phyloP scores from a whole-genome alignment of 2,888 invertebrate species.

The Vandiemenella viatica region DNA sequence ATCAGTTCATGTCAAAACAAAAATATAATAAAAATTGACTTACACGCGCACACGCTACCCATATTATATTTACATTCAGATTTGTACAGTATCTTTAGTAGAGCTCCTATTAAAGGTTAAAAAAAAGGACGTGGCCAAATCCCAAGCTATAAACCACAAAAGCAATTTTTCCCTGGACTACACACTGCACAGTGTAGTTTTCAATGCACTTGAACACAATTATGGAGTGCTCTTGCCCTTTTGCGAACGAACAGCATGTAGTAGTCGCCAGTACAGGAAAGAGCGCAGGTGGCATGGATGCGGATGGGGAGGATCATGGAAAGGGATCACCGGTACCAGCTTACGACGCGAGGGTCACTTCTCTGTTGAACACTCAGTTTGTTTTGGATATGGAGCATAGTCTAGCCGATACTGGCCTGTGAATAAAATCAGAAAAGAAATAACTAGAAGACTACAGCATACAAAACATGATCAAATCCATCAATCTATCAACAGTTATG shows the following conservation, averaged over 20 bases:
- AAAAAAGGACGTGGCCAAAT: too few species aligned
- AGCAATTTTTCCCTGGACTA: too few species aligned
- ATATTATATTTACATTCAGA: constrained; percentile 10
- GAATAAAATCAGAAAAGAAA: too few species aligned
- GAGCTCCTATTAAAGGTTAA: neutral
- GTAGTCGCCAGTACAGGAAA: constrained; percentile 12
- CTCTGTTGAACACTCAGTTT: constrained; percentile 30
- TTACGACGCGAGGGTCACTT: constrained; percentile 29
- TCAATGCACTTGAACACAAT: too few species aligned
- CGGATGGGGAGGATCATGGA: constrained; percentile 8
- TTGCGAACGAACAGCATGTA: constrained; percentile 6
- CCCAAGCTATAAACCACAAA: too few species aligned
- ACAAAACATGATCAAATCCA: too few species aligned
- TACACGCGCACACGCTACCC: constrained; percentile 6
- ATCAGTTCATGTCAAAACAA: neutral
- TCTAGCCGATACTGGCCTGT: constrained; percentile 33
- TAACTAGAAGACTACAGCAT: too few species aligned
- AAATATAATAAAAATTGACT: constrained; percentile 2
- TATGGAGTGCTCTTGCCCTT: neutral
- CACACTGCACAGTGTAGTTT: too few species aligned
- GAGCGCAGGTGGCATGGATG: constrained; percentile 10
- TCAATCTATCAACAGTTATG: too few species aligned
- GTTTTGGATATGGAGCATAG: constrained; percentile 29
- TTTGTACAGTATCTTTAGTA: constrained; percentile 14
- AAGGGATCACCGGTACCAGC: constrained; percentile 9